These are phyloP conservation scores for Aphyosemion australe DNA, from an alignment of 2,113 vertebrate species.

Conservation along the genomic window DNA sequence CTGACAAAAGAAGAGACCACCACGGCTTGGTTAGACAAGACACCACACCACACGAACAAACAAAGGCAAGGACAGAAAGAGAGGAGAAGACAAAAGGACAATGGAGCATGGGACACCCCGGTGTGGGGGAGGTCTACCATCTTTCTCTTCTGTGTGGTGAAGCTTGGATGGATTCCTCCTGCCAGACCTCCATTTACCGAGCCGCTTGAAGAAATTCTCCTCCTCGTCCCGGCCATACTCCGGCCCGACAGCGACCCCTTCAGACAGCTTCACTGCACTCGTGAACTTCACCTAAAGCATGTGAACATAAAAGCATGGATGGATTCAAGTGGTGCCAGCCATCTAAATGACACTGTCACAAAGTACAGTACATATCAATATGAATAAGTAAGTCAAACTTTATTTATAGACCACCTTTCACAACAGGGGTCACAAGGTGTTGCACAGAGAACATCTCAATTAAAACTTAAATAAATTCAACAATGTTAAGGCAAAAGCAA, in stretches of 20 bases:
- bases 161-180: constrained; percentile 91
- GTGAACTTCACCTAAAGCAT: constrained; percentile 93
- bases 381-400: too few species aligned
- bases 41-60: constrained; percentile 63
- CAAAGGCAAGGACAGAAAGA: constrained; percentile 34
- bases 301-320: background rate
- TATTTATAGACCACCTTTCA: too few species aligned
- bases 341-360: too few species aligned
- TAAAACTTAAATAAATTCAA: too few species aligned
- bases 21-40: constrained; percentile 57
- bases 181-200: constrained; percentile 95
- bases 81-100: constrained; percentile 44
- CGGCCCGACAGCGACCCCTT: constrained; percentile 88
- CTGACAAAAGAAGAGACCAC: constrained; percentile 35
- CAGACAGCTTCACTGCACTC: constrained; percentile 95
- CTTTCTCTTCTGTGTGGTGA: constrained; percentile 93
- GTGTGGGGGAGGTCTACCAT: constrained; percentile 85
- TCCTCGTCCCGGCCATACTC: constrained; percentile 95
- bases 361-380: too few species aligned
- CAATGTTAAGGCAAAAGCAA: too few species aligned
- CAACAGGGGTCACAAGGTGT: too few species aligned
- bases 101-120: constrained; percentile 56
- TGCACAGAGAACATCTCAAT: too few species aligned
- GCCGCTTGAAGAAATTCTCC: constrained; percentile 99
- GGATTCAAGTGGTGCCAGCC: too few species aligned